Conservation (phyloP, 2,888 invertebrate genomes). For the Rhingia rostrata region DNA sequence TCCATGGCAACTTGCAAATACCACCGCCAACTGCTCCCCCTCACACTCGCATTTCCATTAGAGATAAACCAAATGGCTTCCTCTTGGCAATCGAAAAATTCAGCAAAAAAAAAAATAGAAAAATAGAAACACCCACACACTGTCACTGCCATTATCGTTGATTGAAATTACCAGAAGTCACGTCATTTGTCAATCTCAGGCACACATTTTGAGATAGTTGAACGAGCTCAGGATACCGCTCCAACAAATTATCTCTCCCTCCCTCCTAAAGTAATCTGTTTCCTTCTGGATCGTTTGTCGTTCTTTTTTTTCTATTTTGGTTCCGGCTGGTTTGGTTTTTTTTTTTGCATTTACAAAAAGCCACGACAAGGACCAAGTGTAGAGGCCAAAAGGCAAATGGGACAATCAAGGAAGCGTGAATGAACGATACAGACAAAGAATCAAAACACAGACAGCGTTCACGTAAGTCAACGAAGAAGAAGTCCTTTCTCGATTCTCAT, state of each 20-base stretch:
- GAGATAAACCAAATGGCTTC: slow-evolving; percentile 61
- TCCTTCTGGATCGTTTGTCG: slow-evolving; percentile 57
- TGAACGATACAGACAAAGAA: slow-evolving; percentile 12
- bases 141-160: slow-evolving; percentile 59
- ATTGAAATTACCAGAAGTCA: slow-evolving; percentile 73
- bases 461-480: slow-evolving; percentile 3
- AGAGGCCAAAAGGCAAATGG: slow-evolving; percentile 43
- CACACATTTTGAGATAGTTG: slow-evolving; percentile 65
- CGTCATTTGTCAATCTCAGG: slow-evolving; percentile 74
- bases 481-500: slow-evolving; percentile 63
- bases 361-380: slow-evolving; percentile 3
- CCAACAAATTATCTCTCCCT: slow-evolving; percentile 47
- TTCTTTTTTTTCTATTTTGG: slow-evolving; percentile 39
- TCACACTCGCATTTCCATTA: slow-evolving; percentile 37
- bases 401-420: slow-evolving; percentile 69
- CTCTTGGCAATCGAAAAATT: slow-evolving; percentile 21
- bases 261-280: slow-evolving; percentile 56
- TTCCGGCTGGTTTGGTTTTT: slow-evolving; percentile 14
- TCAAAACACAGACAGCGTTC: background rate
- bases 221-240: slow-evolving; percentile 53
- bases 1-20: slow-evolving; percentile 56
- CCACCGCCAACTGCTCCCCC: slow-evolving; percentile 43
- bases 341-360: slow-evolving; percentile 22
- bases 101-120: background rate
- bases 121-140: slow-evolving; percentile 21